Conservation (phyloP, 2,888 invertebrate species). For the Melipona beecheii region DNA sequence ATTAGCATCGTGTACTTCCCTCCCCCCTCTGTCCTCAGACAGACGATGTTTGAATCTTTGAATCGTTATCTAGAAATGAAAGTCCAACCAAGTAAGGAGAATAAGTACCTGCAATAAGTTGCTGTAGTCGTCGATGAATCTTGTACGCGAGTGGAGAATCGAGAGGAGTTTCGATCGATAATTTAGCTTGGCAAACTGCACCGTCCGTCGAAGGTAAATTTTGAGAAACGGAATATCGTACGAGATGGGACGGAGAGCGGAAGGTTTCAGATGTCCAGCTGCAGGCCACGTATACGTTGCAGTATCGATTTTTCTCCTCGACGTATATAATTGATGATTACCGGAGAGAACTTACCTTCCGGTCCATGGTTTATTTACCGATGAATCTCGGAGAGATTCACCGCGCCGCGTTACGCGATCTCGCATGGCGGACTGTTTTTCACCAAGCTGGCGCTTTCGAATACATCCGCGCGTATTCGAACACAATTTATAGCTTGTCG, state of each 20-base stretch:
- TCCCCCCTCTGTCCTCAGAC: too few species aligned
- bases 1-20: neutral
- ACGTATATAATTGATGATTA: conserved; percentile 32
- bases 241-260: neutral
- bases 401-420: neutral
- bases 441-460: neutral
- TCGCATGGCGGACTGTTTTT: conserved; percentile 2
- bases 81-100: neutral
- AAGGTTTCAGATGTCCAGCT: neutral
- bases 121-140: neutral
- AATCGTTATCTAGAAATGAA: neutral
- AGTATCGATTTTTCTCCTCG: conserved; percentile 21
- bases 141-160: neutral
- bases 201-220: neutral
- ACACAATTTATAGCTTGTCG: neutral
- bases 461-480: neutral
- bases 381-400: conserved; percentile 2
- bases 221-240: neutral
- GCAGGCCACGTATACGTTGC: neutral
- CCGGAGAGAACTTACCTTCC: conserved; percentile 12
- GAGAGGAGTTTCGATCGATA: neutral
- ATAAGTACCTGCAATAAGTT: too few species aligned
- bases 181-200: neutral
- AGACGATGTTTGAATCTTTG: neutral
- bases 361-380: conserved; percentile 16